phyloP scores from a whole-genome alignment of 53 echinoderm and acorn worm species.

The Pentamera pediparva region DNA sequence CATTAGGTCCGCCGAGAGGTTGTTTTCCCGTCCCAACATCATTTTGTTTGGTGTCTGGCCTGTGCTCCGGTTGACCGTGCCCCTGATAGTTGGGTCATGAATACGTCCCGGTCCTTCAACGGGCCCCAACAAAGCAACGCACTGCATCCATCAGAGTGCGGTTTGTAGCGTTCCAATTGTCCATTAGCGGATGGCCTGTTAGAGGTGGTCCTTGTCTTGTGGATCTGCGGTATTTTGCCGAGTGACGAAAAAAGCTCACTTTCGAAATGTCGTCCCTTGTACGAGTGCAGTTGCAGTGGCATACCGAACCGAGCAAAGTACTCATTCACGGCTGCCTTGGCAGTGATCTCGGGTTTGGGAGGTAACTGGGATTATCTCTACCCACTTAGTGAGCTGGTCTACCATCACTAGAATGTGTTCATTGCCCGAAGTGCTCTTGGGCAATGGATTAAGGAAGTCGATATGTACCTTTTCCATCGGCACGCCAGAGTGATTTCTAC shows the following conservation, averaged over 20 bases:
- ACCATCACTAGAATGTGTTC: constrained; percentile 54
- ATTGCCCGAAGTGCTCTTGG: constrained; percentile 33
- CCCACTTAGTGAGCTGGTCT: constrained; percentile 53
- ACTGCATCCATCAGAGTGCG: constrained; percentile 48
- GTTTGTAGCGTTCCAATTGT: too few relatives aligned
- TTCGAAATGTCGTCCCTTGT: constrained; percentile 41
- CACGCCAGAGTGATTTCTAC: constrained; percentile 35
- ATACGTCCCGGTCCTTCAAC: constrained; percentile 32
- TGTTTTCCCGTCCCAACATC: constrained; percentile 41
- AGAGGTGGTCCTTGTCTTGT: constrained; percentile 39
- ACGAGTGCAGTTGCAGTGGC: constrained; percentile 26
- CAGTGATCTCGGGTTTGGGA: constrained; percentile 45
- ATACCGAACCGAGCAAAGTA: constrained; percentile 37
- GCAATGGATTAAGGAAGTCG: constrained; percentile 46
- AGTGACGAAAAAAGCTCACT: constrained; percentile 15
- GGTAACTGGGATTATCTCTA: constrained; percentile 2
- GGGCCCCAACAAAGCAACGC: constrained; percentile 33
- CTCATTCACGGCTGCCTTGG: constrained; percentile 32
- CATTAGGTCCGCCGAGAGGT: constrained; percentile 37
- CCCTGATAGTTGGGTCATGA: constrained; percentile 30
- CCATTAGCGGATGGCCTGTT: too few relatives aligned
- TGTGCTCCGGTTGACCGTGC: constrained; percentile 38
- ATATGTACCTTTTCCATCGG: constrained; percentile 59
- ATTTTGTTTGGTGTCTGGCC: constrained; percentile 30
- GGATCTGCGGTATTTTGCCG: constrained; percentile 14